Conservation (phyloP, 2,797 vertebrate genomes). For the Lacerta viridis region DNA sequence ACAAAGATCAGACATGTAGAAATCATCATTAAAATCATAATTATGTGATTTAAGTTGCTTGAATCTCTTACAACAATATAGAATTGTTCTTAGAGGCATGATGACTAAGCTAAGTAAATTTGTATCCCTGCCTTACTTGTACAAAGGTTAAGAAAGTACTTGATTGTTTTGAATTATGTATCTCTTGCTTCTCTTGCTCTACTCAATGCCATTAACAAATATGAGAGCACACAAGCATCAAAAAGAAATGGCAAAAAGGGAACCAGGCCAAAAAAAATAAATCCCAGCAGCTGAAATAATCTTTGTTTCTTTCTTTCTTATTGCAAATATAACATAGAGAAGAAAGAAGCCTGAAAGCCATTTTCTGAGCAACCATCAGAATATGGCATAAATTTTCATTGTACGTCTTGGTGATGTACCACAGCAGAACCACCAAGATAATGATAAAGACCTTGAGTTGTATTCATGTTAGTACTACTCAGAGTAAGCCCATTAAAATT, state of each 20-base stretch:
- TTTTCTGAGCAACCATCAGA: background rate
- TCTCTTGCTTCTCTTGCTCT: background rate
- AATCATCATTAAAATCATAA: too few species aligned
- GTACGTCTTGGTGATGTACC: too few species aligned
- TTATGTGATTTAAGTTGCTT: background rate
- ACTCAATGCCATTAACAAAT: background rate
- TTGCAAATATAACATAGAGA: too few species aligned
- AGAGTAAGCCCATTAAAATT: too few species aligned
- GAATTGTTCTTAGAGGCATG: too few species aligned
- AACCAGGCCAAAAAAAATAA: background rate
- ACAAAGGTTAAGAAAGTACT: too few species aligned
- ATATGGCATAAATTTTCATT: background rate
- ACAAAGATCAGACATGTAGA: too few species aligned
- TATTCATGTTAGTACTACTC: too few species aligned
- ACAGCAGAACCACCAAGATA: background rate
- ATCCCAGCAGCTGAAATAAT: background rate
- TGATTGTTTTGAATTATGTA: background rate
- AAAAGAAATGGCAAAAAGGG: background rate
- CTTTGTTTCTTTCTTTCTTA: background rate
- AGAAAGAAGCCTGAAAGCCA: too few species aligned
- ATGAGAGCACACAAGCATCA: too few species aligned
- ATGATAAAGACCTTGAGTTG: background rate
- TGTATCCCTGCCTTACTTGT: too few species aligned
- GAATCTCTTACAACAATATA: too few species aligned
- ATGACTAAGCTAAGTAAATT: background rate